Percentiles rank a stretch among this genome's conserved stretches.
Conservation (phyloP, 1,140 invertebrate genomes). For the Drosophila arawakana region DNA sequence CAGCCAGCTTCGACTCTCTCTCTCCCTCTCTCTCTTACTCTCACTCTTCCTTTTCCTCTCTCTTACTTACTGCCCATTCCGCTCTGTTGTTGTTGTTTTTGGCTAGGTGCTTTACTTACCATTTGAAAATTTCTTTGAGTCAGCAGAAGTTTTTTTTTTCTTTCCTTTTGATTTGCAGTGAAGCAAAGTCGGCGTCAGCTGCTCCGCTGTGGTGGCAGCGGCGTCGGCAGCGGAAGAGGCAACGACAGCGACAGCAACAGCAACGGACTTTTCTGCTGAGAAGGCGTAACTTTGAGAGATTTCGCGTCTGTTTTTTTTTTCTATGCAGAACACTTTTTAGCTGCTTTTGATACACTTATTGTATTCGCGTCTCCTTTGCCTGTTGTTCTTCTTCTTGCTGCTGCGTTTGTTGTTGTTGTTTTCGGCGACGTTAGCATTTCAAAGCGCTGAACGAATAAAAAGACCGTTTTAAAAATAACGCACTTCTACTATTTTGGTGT, state of each 20-base stretch:
- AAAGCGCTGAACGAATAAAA: constrained; percentile 18
- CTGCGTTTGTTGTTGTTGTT: constrained; percentile 8
- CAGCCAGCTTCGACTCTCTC: constrained; percentile 1
- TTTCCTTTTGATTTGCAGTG: background rate
- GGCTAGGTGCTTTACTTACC: constrained; percentile 65
- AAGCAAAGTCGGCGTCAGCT: constrained; percentile 27
- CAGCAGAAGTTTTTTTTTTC: constrained; percentile 58
- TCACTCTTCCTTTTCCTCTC: background rate
- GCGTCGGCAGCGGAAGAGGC: background rate
- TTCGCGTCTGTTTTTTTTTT: constrained; percentile 26
- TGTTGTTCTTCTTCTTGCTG: constrained; percentile 6
- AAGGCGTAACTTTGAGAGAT: constrained; percentile 62
- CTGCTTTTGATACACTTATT: constrained; percentile 23
- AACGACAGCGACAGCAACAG: constrained; percentile 5
- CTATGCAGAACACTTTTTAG: constrained; percentile 11
- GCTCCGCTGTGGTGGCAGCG: constrained; percentile 5
- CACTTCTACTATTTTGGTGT: constrained; percentile 39
- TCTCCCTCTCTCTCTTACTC: background rate
- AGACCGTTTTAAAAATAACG: constrained; percentile 61
- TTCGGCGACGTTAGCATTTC: constrained; percentile 49
- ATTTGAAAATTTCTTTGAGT: constrained; percentile 72
- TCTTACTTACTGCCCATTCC: background rate
- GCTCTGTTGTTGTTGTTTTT: constrained; percentile 17
- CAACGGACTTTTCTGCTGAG: constrained; percentile 60
- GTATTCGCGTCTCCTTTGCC: constrained; percentile 17